Evolutionary conservation across 2,113 vertebrate genomes (phyloP), one percentile per base, ranked within the genome.

Genomic region (Heloderma charlesbogerti): DNA sequence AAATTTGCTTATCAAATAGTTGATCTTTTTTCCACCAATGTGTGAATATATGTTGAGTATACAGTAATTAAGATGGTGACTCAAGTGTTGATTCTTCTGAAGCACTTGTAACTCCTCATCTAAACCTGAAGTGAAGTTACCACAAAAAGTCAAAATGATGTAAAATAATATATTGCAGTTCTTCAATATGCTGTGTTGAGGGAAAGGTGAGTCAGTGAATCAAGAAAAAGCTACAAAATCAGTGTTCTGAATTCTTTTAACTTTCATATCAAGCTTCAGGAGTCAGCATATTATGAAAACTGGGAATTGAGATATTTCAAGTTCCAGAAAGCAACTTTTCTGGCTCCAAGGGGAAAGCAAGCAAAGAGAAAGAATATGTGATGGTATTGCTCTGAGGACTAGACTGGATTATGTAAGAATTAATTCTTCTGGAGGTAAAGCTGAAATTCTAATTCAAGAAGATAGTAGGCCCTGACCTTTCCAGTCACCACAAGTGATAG

Each of bases 241-340:
- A 67, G 63, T 79, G 29, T 66, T 79, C 57, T 88, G 57, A 80
- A 67, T 80, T 88, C 16, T 69, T 81, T 81, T 43, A 51, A 37
- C 25, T 81, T 88, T 37, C 40, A 69, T 69, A 66, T 78, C 43
- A 69, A 20, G 43, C 45, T 81, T 81, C 34, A 69, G 63, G 48
- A 80, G 75, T 48, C 10, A 79, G 8, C 77, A 82, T 40, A 63
- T 63, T 40, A 51, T 48, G 40, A 67, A 79, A 69, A 69, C 8
- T 48, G 77, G 31, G 29, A 40, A 51, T 37, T 67, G n/a, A 37
- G 85, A 74, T 15, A 20, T 74, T 74, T 86, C 85, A 86, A 51
- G 48, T 86, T 86, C 69, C 48, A 87, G 48, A 87, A 87, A 87
- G 48, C 69, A 74, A 12, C 10, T 57, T 74, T 86, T 54, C n/a